Evolutionary conservation across 2,797 vertebrate genomes (phyloP).

Genomic region (Chelon labrosus): DNA sequence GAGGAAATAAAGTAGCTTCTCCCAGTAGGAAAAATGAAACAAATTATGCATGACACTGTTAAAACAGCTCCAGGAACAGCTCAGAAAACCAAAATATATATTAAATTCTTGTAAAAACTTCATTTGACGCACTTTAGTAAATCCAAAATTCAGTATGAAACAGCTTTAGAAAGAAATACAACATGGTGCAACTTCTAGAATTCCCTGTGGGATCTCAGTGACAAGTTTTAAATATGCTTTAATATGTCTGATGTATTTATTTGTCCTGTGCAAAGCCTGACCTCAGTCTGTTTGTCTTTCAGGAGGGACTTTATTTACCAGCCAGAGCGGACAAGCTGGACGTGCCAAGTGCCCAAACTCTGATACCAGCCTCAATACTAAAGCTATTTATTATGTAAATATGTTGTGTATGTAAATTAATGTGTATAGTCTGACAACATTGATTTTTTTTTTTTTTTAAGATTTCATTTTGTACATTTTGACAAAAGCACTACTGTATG

Average conservation of each 20-base stretch:
- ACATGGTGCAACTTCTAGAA: background rate
- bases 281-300: conserved; percentile 49
- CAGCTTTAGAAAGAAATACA: too few relatives aligned
- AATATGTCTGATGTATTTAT: background rate
- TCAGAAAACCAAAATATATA: too few relatives aligned
- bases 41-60: too few relatives aligned
- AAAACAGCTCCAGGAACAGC: too few relatives aligned
- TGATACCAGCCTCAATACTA: conserved; percentile 43
- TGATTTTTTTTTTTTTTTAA: background rate
- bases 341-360: conserved; percentile 78
- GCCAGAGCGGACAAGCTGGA: conserved; percentile 78
- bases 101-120: too few relatives aligned
- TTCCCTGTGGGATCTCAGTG: too few relatives aligned
- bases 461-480: conserved; percentile 46
- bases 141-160: too few relatives aligned
- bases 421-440: conserved; percentile 24
- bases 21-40: too few relatives aligned
- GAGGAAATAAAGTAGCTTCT: too few relatives aligned
- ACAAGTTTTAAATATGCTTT: background rate
- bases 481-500: conserved; percentile 69
- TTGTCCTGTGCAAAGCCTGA: conserved; percentile 2
- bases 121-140: too few relatives aligned
- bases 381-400: conserved; percentile 78
- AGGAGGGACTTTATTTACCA: conserved; percentile 84
- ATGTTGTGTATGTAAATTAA: conserved; percentile 59